Conservation (phyloP, 2,113 vertebrate species). For the Sylvilagus bachmani region DNA sequence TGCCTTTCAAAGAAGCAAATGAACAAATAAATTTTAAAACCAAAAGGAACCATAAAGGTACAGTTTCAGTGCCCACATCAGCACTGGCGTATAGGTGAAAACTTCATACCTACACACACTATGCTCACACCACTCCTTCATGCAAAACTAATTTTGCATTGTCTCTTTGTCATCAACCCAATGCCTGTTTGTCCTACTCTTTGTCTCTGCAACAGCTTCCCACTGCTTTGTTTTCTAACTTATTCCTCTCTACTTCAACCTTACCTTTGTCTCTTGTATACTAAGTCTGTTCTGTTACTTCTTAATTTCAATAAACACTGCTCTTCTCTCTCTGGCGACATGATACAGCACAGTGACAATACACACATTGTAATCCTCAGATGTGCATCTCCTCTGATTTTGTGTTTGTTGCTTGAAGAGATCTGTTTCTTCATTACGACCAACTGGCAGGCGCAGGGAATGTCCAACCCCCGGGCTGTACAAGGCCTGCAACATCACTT, state of each 20-base stretch:
- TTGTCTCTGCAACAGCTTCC: not conserved
- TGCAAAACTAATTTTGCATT: not conserved
- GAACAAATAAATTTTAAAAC: too few species aligned
- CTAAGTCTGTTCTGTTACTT: not conserved
- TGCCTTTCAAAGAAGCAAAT: too few species aligned
- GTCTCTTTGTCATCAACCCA: not conserved
- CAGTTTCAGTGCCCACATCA: not conserved
- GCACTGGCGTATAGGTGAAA: not conserved
- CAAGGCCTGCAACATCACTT: too few species aligned
- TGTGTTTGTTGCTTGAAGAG: not conserved
- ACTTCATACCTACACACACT: not conserved
- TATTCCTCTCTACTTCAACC: not conserved
- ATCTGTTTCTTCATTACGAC: slow-evolving; percentile 6
- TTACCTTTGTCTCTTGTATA: not conserved
- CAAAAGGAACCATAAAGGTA: not conserved
- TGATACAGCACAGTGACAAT: not conserved
- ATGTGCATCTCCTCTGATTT: slow-evolving; percentile 6
- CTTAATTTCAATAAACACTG: not conserved
- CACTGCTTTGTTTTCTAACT: not conserved
- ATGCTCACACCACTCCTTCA: not conserved
- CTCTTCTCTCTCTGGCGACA: slow-evolving; percentile 25
- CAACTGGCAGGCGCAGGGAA: not conserved
- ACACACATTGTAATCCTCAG: not conserved
- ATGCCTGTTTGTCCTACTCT: not conserved
- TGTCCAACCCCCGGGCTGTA: too few species aligned